These are phyloP conservation scores for Ophioninae sp. DNA, from an alignment of 2,888 invertebrate genomes.

Conservation along the genomic window DNA sequence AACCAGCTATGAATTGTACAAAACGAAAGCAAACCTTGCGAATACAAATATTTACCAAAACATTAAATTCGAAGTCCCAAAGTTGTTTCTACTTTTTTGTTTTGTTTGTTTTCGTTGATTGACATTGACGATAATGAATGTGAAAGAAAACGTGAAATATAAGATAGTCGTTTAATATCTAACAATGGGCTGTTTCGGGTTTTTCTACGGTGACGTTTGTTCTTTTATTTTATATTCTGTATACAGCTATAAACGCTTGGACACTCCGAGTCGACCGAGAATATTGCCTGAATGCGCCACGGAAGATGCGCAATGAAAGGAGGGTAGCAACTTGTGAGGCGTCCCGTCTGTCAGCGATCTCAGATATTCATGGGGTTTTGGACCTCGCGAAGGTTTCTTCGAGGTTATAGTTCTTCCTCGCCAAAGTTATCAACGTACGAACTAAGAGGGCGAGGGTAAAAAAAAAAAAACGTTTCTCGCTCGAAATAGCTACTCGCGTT, in stretches of 20 bases:
- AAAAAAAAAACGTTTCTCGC: neutral
- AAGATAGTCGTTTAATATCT: too few relatives aligned
- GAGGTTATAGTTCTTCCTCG: conserved; percentile 55
- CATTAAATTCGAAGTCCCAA: too few relatives aligned
- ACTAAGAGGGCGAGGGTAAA: neutral
- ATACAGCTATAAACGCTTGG: neutral
- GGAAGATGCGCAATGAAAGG: conserved; percentile 49
- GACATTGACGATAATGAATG: too few relatives aligned
- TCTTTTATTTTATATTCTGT: neutral
- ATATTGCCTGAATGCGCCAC: conserved; percentile 52
- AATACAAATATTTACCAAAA: too few relatives aligned
- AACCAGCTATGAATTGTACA: too few relatives aligned
- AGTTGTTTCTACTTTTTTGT: too few relatives aligned
- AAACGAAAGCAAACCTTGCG: too few relatives aligned
- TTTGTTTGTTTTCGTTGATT: too few relatives aligned
- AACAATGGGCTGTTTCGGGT: too few relatives aligned
- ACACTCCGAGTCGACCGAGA: conserved; percentile 26
- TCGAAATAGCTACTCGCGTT: neutral
- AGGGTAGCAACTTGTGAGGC: conserved; percentile 69
- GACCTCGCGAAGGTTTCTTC: conserved; percentile 50
- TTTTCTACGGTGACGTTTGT: neutral
- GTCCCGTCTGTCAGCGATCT: conserved; percentile 70
- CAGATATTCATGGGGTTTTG: conserved; percentile 68
- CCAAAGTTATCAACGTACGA: conserved; percentile 25
- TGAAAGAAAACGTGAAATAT: too few relatives aligned